Conservation (phyloP, 2,888 invertebrate genomes). For the Polyploca ridens region DNA sequence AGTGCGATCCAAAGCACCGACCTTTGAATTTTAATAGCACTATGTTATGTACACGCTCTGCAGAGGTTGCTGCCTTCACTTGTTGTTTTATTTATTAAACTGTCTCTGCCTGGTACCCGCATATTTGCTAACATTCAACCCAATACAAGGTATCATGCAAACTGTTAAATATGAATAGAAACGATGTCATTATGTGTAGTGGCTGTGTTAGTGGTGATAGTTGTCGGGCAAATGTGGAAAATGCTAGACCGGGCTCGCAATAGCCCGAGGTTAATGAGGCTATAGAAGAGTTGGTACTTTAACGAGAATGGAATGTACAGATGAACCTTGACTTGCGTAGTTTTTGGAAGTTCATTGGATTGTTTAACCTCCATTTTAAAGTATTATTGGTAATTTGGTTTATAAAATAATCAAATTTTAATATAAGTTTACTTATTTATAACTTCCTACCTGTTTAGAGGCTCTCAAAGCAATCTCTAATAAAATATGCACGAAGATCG, state of each 20-base stretch:
- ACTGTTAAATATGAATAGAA: neutral
- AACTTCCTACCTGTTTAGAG: neutral
- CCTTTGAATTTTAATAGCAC: conserved; percentile 67
- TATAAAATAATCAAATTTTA: neutral
- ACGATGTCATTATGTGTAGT: conserved; percentile 1
- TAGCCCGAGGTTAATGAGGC: conserved; percentile 1
- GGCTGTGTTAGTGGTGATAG: neutral
- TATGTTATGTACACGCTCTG: conserved; percentile 21
- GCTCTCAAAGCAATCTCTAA: neutral
- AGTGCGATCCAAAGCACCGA: conserved; percentile 32
- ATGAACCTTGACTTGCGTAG: too few relatives aligned
- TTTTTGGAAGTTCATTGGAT: too few relatives aligned
- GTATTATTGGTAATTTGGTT: neutral
- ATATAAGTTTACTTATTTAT: neutral
- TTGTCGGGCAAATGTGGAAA: neutral
- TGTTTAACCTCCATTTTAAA: too few relatives aligned
- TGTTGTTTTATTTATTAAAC: conserved; percentile 32
- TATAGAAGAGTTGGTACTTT: neutral
- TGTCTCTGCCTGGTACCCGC: conserved; percentile 34
- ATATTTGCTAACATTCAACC: conserved; percentile 13
- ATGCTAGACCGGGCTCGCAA: neutral
- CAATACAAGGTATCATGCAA: conserved; percentile 3
- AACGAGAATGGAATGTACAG: neutral
- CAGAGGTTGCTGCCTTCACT: conserved; percentile 27
- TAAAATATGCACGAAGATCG: neutral